Percentiles rank a stretch among this genome's conserved stretches.
phyloP scores from a whole-genome alignment of 2,797 vertebrate genomes.

The Chiloscyllium punctatum region DNA sequence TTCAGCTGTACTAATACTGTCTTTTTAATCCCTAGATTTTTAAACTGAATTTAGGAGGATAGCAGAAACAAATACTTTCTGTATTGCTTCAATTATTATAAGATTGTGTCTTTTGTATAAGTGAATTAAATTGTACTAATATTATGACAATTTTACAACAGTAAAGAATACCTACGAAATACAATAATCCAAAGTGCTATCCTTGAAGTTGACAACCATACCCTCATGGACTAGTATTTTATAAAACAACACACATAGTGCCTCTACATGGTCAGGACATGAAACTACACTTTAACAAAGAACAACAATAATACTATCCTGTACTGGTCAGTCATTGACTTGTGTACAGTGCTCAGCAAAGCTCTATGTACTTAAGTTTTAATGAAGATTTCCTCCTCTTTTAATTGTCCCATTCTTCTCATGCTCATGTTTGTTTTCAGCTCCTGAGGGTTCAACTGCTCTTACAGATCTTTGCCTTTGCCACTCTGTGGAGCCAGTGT shows the following conservation, averaged over 20 bases:
- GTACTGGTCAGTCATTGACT: background rate
- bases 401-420: constrained; percentile 38
- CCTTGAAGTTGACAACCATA: background rate
- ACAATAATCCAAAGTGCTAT: background rate
- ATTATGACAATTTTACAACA: background rate
- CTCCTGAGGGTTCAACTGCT: background rate
- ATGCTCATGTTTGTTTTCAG: constrained; percentile 39
- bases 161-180: background rate
- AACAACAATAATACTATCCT: background rate
- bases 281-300: background rate
- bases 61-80: background rate
- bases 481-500: background rate
- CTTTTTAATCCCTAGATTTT: background rate
- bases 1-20: background rate
- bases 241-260: background rate
- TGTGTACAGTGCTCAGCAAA: background rate
- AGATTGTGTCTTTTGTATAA: background rate
- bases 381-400: rapidly evolving
- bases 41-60: background rate
- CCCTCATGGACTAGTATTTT: background rate
- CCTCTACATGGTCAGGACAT: background rate
- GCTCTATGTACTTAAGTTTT: background rate
- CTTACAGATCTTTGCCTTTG: background rate
- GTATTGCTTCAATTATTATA: background rate
- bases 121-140: background rate